A percentile compares a stretch with the other conserved stretches of the same genome.
These are phyloP conservation scores for Anoura caudifer DNA, from an alignment of 2,113 vertebrate genomes.

Conservation along the genomic window DNA sequence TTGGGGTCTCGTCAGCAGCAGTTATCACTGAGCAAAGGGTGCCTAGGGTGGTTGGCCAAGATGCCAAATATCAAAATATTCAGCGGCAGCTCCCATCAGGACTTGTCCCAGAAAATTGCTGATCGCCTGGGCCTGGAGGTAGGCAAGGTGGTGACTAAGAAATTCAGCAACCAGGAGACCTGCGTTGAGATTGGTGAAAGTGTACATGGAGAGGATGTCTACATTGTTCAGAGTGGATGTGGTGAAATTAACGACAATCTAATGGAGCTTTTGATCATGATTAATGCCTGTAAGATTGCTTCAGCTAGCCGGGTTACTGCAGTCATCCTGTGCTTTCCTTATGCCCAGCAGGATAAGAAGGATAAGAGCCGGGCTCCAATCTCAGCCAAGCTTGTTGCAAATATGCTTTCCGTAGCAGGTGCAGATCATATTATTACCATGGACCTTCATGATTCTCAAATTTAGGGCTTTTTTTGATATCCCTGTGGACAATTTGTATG, in stretches of 20 bases:
- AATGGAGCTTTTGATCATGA: constrained; percentile 94
- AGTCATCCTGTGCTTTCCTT: constrained; percentile 92
- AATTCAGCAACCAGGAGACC: constrained; percentile 97
- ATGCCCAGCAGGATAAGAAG: constrained; percentile 91
- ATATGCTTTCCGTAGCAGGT: constrained; percentile 98
- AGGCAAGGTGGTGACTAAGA: constrained; percentile 94
- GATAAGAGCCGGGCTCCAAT: constrained; percentile 98
- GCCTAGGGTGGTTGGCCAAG: not conserved
- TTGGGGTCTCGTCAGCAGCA: no score
- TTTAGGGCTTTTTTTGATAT: constrained; percentile 99
- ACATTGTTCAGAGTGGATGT: constrained; percentile 91
- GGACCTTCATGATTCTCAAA: constrained; percentile 98
- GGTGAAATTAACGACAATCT: constrained; percentile 92
- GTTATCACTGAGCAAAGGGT: not conserved
- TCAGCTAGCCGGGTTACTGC: constrained; percentile 90
- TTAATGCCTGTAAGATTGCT: constrained; percentile 92
- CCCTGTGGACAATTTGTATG: constrained; percentile 97
- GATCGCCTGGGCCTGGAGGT: constrained; percentile 83
- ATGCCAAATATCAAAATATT: constrained; percentile 89
- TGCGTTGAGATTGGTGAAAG: constrained; percentile 91
- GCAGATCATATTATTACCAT: constrained; percentile 99
- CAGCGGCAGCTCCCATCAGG: constrained; percentile 86
- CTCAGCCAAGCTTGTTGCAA: constrained; percentile 98
- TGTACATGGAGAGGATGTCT: constrained; percentile 90
- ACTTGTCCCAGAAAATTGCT: constrained; percentile 85